Percentiles rank a stretch among this genome's conserved stretches.
These are phyloP conservation scores for Megaceryle alcyon DNA, from an alignment of 2,797 vertebrate genomes.

Conservation along the genomic window DNA sequence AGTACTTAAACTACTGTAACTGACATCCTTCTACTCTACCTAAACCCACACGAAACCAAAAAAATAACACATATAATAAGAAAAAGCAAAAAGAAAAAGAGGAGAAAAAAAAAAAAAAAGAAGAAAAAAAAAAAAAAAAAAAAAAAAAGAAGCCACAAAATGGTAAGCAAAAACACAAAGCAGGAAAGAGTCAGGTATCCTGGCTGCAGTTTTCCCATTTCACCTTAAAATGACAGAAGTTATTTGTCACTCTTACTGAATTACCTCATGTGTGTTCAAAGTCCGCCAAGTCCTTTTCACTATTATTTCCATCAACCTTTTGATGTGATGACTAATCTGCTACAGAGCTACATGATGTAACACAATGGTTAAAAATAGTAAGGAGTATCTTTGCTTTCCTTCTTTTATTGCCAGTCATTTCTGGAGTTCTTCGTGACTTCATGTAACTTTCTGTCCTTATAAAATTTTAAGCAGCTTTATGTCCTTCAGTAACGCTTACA, in stretches of 20 bases:
- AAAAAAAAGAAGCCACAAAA: not conserved
- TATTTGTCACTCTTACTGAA: constrained; percentile 40
- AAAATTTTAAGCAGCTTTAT: not conserved
- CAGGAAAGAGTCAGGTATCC: not conserved
- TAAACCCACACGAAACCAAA: too few relatives aligned
- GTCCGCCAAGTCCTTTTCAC: constrained; percentile 44
- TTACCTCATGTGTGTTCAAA: constrained; percentile 30
- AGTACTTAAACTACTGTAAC: not conserved
- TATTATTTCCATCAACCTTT: constrained; percentile 56
- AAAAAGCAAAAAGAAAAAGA: not conserved
- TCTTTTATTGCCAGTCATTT: constrained; percentile 9
- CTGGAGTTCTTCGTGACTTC: not conserved
- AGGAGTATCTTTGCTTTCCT: constrained; percentile 22
- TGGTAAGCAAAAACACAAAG: not conserved
- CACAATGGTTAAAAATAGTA: constrained; percentile 59
- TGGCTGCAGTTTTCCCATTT: constrained; percentile 29
- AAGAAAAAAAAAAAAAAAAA: not conserved
- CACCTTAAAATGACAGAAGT: constrained; percentile 54
- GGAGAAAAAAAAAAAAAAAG: too few relatives aligned
- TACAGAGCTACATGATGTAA: constrained; percentile 46
- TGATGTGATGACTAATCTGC: constrained; percentile 52
- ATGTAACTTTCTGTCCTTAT: not conserved
- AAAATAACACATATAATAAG: too few relatives aligned
- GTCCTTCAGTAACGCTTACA: not conserved
- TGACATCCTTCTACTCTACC: not conserved